phyloP scores from a whole-genome alignment of 1,140 invertebrate species.

The Drosophila gunungcola region DNA sequence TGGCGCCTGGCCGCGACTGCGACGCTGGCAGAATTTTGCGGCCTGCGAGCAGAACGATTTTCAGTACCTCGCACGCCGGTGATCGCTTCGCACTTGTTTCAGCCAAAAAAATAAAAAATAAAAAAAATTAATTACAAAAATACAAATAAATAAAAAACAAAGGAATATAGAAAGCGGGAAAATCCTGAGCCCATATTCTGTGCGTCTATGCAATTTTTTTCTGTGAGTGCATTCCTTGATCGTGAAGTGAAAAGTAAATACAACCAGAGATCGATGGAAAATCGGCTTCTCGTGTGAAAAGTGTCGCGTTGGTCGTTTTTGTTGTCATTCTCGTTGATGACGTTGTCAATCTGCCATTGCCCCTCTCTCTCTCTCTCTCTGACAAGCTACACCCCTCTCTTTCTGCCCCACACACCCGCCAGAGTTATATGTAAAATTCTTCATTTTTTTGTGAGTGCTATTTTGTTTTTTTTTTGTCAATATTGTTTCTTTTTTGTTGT shows the following conservation, averaged over 20 bases:
- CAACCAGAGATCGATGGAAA: constrained; percentile 20
- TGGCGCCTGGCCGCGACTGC: background rate
- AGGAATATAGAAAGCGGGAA: background rate
- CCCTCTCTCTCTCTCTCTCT: background rate
- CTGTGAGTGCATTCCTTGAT: constrained; percentile 13
- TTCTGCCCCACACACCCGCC: constrained; percentile 5
- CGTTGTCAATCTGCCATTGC: constrained; percentile 28
- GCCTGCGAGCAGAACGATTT: constrained; percentile 54
- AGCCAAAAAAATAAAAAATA: constrained; percentile 11
- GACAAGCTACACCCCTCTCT: background rate
- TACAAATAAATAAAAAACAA: background rate
- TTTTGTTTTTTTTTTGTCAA: constrained; percentile 24
- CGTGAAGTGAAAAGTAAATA: constrained; percentile 22
- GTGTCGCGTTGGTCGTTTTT: constrained; percentile 55
- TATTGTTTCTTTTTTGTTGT: constrained; percentile 20
- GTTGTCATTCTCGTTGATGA: constrained; percentile 43
- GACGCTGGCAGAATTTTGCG: constrained; percentile 12
- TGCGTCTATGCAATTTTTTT: constrained; percentile 22
- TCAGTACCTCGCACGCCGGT: constrained; percentile 78
- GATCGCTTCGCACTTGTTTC: constrained; percentile 74
- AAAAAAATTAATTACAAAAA: constrained; percentile 8
- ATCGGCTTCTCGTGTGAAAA: constrained; percentile 53
- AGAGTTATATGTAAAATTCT: constrained; percentile 28
- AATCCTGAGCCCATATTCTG: background rate
- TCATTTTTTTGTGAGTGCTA: constrained; percentile 49